Evolutionary conservation across 2,113 vertebrate species (phyloP), one percentile per base, ranked within the genome.

Genomic region (Clupea harengus): DNA sequence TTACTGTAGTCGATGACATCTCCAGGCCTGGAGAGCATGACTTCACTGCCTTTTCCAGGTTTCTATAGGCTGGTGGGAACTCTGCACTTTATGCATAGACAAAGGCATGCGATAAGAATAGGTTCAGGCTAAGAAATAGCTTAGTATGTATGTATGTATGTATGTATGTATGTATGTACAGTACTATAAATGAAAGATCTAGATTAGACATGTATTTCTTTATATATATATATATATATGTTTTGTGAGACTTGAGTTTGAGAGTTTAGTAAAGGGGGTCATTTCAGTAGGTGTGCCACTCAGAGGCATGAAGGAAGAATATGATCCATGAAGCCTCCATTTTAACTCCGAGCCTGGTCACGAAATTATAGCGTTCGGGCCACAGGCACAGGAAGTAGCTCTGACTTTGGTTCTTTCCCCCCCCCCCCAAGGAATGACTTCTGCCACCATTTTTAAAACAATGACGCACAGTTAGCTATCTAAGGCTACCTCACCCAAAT

Each of bases 301-400:
- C 39, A 13, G 25, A 72, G 9, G 64, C 64, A 72, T 72, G 64
- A 72, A 72, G n/a, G 13, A 32, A 78, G 72, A 39, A 32, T 32
- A 44, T 15, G 72, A 78, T 78, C 28, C 28, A 32, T 32, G 39
- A 82, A 50, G 89, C 87, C 88, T 90, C 89, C 90, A 91, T 92
- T 93, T 92, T 89, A 90, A 89, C 90, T 92, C 86, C 2, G 75
- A 89, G 92, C 88, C 82, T 18, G 81, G 87, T 88, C 89, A 89
- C 45, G 88, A 94, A 95, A 95, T 94, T 93, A 94, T 92, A 94
- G 91, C 86, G 84, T 85, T 13, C 84, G 52, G 89, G 88, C 93
- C 93, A 90, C 92, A 92, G 93, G 85, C 90, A 89, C 85, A 94
- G 92, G 91, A 92, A 93, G 92, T 84, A 88, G 86, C 88, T 91